These are phyloP conservation scores for Aphelinus atriplicis DNA, from an alignment of 1,140 invertebrate genomes.

Conservation along the genomic window DNA sequence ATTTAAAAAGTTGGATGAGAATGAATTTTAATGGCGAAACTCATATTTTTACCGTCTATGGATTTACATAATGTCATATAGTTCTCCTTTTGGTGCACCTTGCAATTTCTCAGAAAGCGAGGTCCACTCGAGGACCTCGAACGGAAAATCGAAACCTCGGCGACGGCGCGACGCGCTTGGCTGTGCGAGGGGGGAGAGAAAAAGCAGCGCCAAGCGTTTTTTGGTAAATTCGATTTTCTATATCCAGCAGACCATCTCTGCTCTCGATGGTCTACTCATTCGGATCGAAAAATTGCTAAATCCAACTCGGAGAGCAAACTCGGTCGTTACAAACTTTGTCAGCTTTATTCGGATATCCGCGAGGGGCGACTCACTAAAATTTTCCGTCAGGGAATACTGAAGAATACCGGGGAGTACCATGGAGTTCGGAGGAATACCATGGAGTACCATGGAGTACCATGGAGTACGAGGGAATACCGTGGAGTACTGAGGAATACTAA, in stretches of 20 bases:
- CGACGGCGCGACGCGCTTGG: background rate
- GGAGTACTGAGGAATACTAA: too few species aligned
- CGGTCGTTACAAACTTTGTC: too few species aligned
- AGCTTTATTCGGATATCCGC: too few species aligned
- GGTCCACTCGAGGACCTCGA: background rate
- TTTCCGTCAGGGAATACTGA: too few species aligned
- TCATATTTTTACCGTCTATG: slow-evolving; percentile 47
- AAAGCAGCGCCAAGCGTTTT: slow-evolving; percentile 2
- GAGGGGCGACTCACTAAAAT: too few species aligned
- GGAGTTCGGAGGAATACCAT: too few species aligned
- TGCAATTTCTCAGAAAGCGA: background rate
- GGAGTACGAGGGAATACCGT: too few species aligned
- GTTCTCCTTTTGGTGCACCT: background rate
- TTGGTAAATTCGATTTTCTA: slow-evolving; percentile 22
- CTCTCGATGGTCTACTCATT: background rate
- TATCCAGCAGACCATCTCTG: background rate
- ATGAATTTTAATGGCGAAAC: too few species aligned
- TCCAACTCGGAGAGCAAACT: too few species aligned
- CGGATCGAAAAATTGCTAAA: background rate
- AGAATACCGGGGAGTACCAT: too few species aligned
- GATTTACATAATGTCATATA: slow-evolving; percentile 36
- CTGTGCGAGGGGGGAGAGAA: background rate
- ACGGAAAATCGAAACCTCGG: background rate
- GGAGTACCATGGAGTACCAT: too few species aligned
- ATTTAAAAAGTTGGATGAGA: too few species aligned